These are phyloP conservation scores for Sialis lutaria DNA, from an alignment of 2,888 invertebrate genomes.

Conservation along the genomic window DNA sequence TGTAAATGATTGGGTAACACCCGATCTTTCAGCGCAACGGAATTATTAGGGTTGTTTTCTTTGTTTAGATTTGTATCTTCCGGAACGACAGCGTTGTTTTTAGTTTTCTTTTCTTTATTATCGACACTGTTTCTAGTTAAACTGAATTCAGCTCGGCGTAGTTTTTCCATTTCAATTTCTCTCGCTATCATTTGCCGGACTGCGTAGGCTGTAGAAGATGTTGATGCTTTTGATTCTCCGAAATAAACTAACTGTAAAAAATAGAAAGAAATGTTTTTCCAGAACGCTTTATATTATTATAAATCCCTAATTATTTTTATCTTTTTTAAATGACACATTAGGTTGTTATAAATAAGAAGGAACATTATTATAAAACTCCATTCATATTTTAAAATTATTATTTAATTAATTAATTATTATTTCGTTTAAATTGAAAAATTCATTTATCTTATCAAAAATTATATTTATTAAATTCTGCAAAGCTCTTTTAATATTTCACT, in stretches of 20 bases:
- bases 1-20: conserved; percentile 54
- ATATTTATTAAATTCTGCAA: too few relatives aligned
- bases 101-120: conserved; percentile 7
- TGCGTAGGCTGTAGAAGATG: conserved; percentile 29
- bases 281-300: too few relatives aligned
- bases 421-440: too few relatives aligned
- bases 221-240: too few relatives aligned
- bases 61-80: conserved; percentile 3
- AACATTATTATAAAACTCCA: conserved; percentile 11
- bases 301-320: too few relatives aligned
- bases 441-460: too few relatives aligned
- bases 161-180: conserved; percentile 65
- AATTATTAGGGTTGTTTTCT: neutral
- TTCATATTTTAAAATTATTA: too few relatives aligned
- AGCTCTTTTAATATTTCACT: too few relatives aligned
- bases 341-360: conserved; percentile 22
- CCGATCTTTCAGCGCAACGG: neutral
- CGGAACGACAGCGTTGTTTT: neutral
- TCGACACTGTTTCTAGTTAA: conserved; percentile 11
- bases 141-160: conserved; percentile 32
- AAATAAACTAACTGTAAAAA: too few relatives aligned
- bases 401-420: too few relatives aligned
- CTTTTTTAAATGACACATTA: too few relatives aligned
- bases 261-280: too few relatives aligned
- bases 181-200: conserved; percentile 64